Evolutionary conservation across 2,888 invertebrate species (phyloP).

Genomic region (Matsumyia berberina): DNA sequence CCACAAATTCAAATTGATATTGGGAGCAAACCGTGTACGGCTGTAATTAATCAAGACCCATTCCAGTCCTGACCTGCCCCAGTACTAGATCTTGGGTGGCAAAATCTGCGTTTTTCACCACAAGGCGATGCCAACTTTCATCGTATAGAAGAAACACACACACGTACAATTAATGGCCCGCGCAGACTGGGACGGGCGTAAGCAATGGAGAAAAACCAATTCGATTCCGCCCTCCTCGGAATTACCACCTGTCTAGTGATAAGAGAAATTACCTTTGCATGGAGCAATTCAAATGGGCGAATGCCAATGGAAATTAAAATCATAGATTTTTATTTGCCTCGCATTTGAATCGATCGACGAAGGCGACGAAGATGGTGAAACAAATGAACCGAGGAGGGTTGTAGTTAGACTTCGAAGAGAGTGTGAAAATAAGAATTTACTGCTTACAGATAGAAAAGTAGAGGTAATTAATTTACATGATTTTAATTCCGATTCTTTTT

Average conservation of each 20-base stretch:
- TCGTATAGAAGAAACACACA: conserved; percentile 26
- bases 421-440: conserved; percentile 59
- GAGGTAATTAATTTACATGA: conserved; percentile 33
- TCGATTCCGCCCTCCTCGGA: conserved; percentile 57
- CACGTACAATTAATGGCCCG: conserved; percentile 54
- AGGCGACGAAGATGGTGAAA: neutral
- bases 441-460: conserved; percentile 12
- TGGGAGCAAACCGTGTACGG: conserved; percentile 66
- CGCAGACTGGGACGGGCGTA: conserved; percentile 5
- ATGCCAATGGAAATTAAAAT: conserved; percentile 76
- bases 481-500: conserved; percentile 8
- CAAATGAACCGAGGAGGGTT: neutral
- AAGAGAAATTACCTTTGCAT: conserved; percentile 72
- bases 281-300: conserved; percentile 73
- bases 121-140: conserved; percentile 67
- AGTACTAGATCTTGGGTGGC: conserved; percentile 30
- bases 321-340: conserved; percentile 72
- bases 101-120: conserved; percentile 63
- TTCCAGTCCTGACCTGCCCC: conserved; percentile 35
- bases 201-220: conserved; percentile 65
- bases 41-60: conserved; percentile 71
- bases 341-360: conserved; percentile 19
- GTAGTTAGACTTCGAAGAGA: conserved; percentile 54
- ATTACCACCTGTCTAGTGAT: conserved; percentile 73
- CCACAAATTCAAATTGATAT: conserved; percentile 70